Evolutionary conservation across 2,797 vertebrate genomes (phyloP), one percentile per base, ranked within the genome.

Genomic region (Gobio occitaniae): DNA sequence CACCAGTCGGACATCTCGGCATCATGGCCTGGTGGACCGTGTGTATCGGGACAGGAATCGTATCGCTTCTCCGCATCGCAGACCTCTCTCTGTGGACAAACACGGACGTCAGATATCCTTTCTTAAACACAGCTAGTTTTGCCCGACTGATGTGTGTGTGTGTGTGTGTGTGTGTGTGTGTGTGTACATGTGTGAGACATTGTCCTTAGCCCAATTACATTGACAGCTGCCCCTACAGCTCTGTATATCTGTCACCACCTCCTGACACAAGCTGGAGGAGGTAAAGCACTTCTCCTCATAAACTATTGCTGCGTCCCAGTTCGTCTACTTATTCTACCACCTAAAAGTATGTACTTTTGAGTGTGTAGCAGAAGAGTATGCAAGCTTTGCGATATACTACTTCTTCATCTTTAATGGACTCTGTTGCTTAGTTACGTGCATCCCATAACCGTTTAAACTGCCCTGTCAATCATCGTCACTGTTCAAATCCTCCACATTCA

Each of bases 241-340:
- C 98, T 0, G 97, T 99, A 92, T 99, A 99, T 90, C 97, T 99
- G 89, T 99, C 98, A 0, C 98, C 98, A 21, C 98, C 98, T 0
- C 96, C 98, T 0, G 98, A 99, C 92, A 99, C 97, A 5, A 99
- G 96, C 95, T 99, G 98, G 98, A 97, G 98, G 94, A 98, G 98
- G 98, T 99, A 92, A 92, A 96, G 92, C 76, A 52, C 13, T 50
- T 54, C 19, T 65, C 44, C 6, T 79, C 78, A 83, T 12, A n/a
- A 59, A n/a, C 25, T 54, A 41, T 32, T 32, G 32, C 32, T 32
- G 32, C 32, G 32, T 32, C 32, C 32, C 32, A 32, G 2, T 32
- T 32, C 32, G 32, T 0, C 32, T 32, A 32, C 2, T 32, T 32
- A 32, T 32, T 2, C 32, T 32, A 2, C 32, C 1, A 32, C 32